phyloP scores from a whole-genome alignment of 2,888 invertebrate genomes.

The Heliconius ethilla region DNA sequence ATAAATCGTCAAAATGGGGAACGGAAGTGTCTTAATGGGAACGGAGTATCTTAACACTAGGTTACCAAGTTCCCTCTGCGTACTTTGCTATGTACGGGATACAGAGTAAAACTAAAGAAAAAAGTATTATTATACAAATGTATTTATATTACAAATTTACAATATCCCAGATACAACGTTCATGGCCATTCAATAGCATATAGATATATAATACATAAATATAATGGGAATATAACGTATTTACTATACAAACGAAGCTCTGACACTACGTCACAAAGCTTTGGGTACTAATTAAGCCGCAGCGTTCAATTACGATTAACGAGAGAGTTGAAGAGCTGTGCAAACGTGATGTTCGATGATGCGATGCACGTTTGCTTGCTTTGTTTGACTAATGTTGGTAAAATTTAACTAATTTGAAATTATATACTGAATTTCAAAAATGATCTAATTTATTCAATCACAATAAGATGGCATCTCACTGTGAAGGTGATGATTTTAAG shows the following conservation, averaged over 20 bases:
- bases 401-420: neutral
- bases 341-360: slow-evolving; percentile 9
- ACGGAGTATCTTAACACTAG: too few species aligned
- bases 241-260: slow-evolving; percentile 1
- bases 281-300: slow-evolving; percentile 28
- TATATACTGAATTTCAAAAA: neutral
- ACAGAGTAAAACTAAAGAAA: too few species aligned
- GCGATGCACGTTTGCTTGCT: slow-evolving; percentile 11
- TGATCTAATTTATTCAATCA: too few species aligned
- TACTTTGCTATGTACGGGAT: too few species aligned
- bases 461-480: too few species aligned
- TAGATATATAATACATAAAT: neutral
- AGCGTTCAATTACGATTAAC: slow-evolving; percentile 24
- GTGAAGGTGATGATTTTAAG: neutral
- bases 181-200: too few species aligned
- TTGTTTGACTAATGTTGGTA: neutral
- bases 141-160: too few species aligned
- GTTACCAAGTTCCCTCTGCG: too few species aligned
- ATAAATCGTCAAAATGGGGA: too few species aligned
- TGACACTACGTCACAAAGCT: slow-evolving; percentile 12
- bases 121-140: too few species aligned
- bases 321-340: slow-evolving; percentile 16
- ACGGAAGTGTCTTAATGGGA: too few species aligned
- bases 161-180: too few species aligned
- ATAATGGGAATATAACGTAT: neutral